Conservation (phyloP, 1,140 invertebrate genomes). For the Spodoptera litura region DNA sequence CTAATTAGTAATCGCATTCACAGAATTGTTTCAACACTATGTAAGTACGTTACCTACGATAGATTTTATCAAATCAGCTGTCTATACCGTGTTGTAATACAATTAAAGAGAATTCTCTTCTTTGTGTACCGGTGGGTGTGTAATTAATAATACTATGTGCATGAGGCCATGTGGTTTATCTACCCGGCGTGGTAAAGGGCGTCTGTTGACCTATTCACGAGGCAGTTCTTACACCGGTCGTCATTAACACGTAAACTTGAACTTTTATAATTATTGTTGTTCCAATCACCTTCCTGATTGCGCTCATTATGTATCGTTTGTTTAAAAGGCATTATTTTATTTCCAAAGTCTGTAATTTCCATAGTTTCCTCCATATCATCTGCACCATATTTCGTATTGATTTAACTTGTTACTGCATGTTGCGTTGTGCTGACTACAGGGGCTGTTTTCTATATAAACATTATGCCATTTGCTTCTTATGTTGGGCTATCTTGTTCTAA, state of each 20-base stretch:
- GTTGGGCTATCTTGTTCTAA: neutral
- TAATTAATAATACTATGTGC: neutral
- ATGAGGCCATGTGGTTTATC: neutral
- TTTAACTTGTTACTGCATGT: too few relatives aligned
- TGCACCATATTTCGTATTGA: too few relatives aligned
- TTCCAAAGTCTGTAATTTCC: neutral
- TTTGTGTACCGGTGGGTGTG: neutral
- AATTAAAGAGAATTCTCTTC: constrained; percentile 5
- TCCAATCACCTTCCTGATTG: constrained; percentile 13
- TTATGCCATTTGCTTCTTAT: too few relatives aligned
- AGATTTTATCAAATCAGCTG: neutral
- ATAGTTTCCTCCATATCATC: neutral
- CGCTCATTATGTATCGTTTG: neutral
- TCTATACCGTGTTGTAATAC: neutral
- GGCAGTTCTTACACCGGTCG: neutral
- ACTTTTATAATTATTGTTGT: constrained; percentile 24
- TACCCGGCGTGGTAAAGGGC: constrained; percentile 41
- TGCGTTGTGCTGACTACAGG: too few relatives aligned
- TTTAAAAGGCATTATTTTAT: neutral
- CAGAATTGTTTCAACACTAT: too few relatives aligned
- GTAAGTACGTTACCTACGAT: too few relatives aligned
- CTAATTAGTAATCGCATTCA: too few relatives aligned
- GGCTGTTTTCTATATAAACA: too few relatives aligned
- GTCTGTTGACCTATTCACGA: constrained; percentile 40
- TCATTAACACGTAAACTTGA: constrained; percentile 29